A percentile compares a stretch with the other conserved stretches of the same genome.
phyloP scores from a whole-genome alignment of 2,113 vertebrate species.

The Heptranchias perlo region DNA sequence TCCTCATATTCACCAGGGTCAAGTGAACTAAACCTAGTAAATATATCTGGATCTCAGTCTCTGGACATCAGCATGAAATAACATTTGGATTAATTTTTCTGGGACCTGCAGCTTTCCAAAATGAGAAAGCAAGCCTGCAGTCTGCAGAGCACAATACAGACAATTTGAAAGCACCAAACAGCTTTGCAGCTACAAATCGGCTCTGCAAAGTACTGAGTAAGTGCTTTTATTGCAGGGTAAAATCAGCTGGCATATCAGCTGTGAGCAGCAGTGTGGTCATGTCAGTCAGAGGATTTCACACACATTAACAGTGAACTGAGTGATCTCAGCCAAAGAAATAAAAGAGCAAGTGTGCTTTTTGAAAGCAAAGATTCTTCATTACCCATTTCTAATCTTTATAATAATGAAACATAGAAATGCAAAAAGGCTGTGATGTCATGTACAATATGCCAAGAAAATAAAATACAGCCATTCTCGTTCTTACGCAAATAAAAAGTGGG shows the following conservation, averaged over 20 bases:
- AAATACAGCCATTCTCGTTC: neutral
- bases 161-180: neutral
- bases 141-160: neutral
- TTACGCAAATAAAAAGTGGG: neutral
- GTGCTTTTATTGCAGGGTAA: neutral
- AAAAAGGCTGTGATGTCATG: neutral
- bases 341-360: neutral
- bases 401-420: neutral
- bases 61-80: conserved; percentile 22
- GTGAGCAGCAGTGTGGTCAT: neutral
- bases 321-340: neutral
- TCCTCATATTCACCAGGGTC: conserved; percentile 1
- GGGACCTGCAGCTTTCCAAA: neutral
- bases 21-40: neutral
- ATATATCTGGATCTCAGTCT: neutral
- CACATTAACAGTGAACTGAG: neutral
- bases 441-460: neutral
- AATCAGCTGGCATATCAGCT: neutral
- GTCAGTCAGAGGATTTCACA: neutral
- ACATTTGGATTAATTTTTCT: conserved; percentile 6
- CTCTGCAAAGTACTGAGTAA: neutral
- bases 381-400: neutral
- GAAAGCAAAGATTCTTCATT: neutral
- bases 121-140: neutral
- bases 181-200: neutral